Conservation (phyloP, 2,888 invertebrate species). For the Ecliptopera silaceata region DNA sequence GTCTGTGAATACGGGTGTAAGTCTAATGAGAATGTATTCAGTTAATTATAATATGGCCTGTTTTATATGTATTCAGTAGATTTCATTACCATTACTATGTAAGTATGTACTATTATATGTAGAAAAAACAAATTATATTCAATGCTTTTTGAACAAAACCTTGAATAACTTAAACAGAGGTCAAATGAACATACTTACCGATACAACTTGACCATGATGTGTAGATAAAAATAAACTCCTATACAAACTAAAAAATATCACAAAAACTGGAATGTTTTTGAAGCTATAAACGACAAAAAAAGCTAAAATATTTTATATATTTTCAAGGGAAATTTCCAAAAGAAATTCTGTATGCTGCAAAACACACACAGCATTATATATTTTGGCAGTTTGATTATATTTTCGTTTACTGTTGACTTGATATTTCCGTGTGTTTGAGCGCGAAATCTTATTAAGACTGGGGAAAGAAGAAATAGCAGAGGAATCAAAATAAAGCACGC, state of each 20-base stretch:
- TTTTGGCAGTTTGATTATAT: slow-evolving; percentile 23
- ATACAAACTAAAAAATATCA: slow-evolving; percentile 50
- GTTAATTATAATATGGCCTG: no score
- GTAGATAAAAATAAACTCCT: slow-evolving; percentile 37
- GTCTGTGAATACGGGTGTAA: no score
- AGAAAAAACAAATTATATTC: not conserved
- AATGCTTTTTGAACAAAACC: not conserved
- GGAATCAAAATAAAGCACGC: slow-evolving; percentile 48
- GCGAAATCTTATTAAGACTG: slow-evolving; percentile 49
- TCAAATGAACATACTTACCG: slow-evolving; percentile 50
- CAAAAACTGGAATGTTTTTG: slow-evolving; percentile 60
- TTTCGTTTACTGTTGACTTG: slow-evolving; percentile 4
- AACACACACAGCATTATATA: slow-evolving; percentile 68
- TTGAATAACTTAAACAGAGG: not conserved
- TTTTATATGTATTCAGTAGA: not conserved
- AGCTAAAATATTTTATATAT: slow-evolving; percentile 44
- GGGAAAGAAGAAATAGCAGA: slow-evolving; percentile 37
- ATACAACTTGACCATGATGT: slow-evolving; percentile 63
- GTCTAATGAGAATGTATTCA: no score
- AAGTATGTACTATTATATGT: no score
- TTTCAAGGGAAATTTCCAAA: slow-evolving; percentile 59
- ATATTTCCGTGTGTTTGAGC: slow-evolving; percentile 46
- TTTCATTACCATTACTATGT: not conserved
- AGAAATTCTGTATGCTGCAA: slow-evolving; percentile 63
- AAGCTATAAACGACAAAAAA: slow-evolving; percentile 27